These are phyloP conservation scores for Antigone vipio DNA, from an alignment of 2,113 vertebrate genomes.

Conservation along the genomic window DNA sequence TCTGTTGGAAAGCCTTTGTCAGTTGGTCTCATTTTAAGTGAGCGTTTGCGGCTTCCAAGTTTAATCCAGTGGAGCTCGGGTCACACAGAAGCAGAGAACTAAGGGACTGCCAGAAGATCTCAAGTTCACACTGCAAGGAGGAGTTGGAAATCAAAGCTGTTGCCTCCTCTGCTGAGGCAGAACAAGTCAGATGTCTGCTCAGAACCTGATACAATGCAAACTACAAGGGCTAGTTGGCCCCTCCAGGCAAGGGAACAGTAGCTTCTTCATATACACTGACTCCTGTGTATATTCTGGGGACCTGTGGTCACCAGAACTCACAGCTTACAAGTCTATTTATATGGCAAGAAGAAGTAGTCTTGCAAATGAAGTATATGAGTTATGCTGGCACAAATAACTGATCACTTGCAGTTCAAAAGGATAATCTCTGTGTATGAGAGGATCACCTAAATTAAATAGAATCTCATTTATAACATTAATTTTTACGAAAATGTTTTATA, in stretches of 20 bases:
- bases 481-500: not conserved
- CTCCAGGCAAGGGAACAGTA: not conserved
- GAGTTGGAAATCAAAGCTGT: not conserved
- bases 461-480: not conserved
- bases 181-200: not conserved
- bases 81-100: not conserved
- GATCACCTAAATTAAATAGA: not conserved
- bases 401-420: not conserved
- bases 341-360: not conserved
- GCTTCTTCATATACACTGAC: not conserved
- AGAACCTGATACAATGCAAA: not conserved
- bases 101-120: not conserved
- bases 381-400: not conserved
- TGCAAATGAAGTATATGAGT: not conserved
- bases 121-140: not conserved
- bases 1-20: not conserved
- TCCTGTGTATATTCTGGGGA: not conserved
- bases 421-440: not conserved
- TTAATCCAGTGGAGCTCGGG: not conserved
- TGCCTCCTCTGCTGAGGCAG: not conserved
- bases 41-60: not conserved
- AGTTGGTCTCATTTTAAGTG: not conserved
- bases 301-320: not conserved
- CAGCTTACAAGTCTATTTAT: not conserved
- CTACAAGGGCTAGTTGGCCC: not conserved